Evolutionary conservation across 2,797 vertebrate species (phyloP), one percentile per base, ranked within the genome.

Genomic region (Nannoperca obscura): DNA sequence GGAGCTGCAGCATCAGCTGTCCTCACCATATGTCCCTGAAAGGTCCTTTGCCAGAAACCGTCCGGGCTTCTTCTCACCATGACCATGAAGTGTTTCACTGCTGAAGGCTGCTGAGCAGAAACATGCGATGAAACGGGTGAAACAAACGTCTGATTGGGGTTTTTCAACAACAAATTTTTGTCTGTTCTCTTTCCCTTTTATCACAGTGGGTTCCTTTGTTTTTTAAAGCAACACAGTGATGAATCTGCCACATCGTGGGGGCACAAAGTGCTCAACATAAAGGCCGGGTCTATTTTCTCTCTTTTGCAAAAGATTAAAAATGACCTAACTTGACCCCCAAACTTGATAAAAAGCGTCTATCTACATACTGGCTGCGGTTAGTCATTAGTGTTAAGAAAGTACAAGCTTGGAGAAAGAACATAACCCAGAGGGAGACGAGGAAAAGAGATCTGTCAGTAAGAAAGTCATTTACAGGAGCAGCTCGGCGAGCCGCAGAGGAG

Each of bases 361-460:
- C 85, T 80, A 61, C 72, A 78, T 50, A 30, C 47, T 38, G 74
- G 78, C 76, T 76, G 75, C n/a, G 3, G 74, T 80, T 74, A 53
- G 83, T 89, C 86, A 91, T 91, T 90, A 91, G 80, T 74, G 87
- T 79, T 78, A 60, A 75, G 83, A 88, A 82, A 82, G 82, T 86
- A 86, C 49, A 58, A 79, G 82, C 69, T 86, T 10, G 53, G 84
- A 87, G 86, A 80, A 78, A 69, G 87, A 89, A 81, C 74, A 74
- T 80, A 81, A 84, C 82, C 89, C 85, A 72, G 67, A 74, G 86
- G 86, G 87, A 88, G 85, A 67, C n/a, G 5, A 53, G 68, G 60
- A 61, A 82, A 71, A 67, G 81, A 88, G 78, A 88, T 86, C 82
- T 84, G 83, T 89, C 88, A 88, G 89, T 81, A 71, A 76, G 78